These are phyloP conservation scores for Azorinus chamasolen DNA, from an alignment of 2,888 invertebrate genomes.

Conservation along the genomic window DNA sequence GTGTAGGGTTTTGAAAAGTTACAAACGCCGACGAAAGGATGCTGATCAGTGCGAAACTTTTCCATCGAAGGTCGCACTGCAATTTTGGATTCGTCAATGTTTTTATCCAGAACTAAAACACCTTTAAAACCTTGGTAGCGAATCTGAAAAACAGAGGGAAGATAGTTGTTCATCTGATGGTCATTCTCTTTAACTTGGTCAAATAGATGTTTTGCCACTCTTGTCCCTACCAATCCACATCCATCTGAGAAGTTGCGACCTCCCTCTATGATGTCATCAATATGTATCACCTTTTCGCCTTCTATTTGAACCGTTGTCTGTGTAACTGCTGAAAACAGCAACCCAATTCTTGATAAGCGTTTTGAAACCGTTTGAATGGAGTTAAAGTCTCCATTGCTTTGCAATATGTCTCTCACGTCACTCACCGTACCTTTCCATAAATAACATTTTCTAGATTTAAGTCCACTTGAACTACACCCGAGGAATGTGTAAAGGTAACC, in stretches of 20 bases:
- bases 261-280: slow-evolving; percentile 30
- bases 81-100: slow-evolving; percentile 4
- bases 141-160: slow-evolving; percentile 63
- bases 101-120: slow-evolving; percentile 42
- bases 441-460: slow-evolving; percentile 56
- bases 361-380: slow-evolving; percentile 52
- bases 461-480: slow-evolving; percentile 53
- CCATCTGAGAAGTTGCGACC: slow-evolving; percentile 48
- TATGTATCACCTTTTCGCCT: slow-evolving; percentile 2
- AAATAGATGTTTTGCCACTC: slow-evolving; percentile 24
- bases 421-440: slow-evolving; percentile 39
- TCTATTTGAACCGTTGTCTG: slow-evolving; percentile 28
- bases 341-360: slow-evolving; percentile 47
- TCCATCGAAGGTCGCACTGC: slow-evolving; percentile 47
- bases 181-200: slow-evolving; percentile 13
- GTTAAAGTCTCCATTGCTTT: slow-evolving; percentile 43
- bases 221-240: slow-evolving; percentile 40
- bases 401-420: slow-evolving; percentile 26
- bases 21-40: slow-evolving; percentile 48
- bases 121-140: slow-evolving; percentile 65
- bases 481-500: slow-evolving; percentile 47
- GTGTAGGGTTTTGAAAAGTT: slow-evolving; percentile 55
- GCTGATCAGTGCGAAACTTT: slow-evolving; percentile 32
- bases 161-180: slow-evolving; percentile 1
- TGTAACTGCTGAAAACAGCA: slow-evolving; percentile 47